Base-by-base conservation (phyloP, 2,113 vertebrate genomes). In the Anoura caudifer region DNA sequence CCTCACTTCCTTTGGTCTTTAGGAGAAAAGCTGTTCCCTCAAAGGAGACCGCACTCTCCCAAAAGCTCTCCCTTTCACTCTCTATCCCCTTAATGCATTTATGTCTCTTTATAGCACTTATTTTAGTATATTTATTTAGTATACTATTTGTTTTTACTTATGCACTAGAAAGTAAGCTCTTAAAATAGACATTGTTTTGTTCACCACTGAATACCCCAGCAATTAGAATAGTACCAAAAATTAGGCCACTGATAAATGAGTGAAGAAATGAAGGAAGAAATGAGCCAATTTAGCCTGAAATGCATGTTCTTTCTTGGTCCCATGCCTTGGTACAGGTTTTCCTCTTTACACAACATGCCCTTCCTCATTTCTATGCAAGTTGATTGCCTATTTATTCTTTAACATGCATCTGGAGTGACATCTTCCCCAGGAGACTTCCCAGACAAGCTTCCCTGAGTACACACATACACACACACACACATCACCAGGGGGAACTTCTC, bases 61-160 rank as follows among this genome's bases (percentile, higher is more conserved):
- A 88, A 36, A n/a, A 65, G 50, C 47, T 52, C 54, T 94, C 81
- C 70, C 28, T 87, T 76, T 83, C 36, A 19, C 43, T 67, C 36
- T 76, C 92, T 65, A 41, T 17, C 59, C 3, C 15, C 31, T 95
- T 75, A 81, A 84, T 24, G 45, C 4, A 7, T 70, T 36, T 80
- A 67, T 41, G 85, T 93, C 36, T 93, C 89, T 84, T 81, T 31
- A 59, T 2, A 94, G 56, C 36, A 45, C 43, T 93, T 90, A 84
- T 52, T 75, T 36, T 65, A 94, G 28, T 86, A 67, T 54, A n/a
- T n/a, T n/a, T n/a, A n/a, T n/a, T n/a, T n/a, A n/a, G n/a, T n/a
- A n/a, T n/a, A n/a, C n/a, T n/a, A n/a, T n/a, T n/a, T 94, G 36
- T 83, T 90, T 90, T 97, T 90, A 83, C 33, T 94, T 95, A 87